phyloP scores from a whole-genome alignment of 2,113 vertebrate species.

The Anhinga rufa region DNA sequence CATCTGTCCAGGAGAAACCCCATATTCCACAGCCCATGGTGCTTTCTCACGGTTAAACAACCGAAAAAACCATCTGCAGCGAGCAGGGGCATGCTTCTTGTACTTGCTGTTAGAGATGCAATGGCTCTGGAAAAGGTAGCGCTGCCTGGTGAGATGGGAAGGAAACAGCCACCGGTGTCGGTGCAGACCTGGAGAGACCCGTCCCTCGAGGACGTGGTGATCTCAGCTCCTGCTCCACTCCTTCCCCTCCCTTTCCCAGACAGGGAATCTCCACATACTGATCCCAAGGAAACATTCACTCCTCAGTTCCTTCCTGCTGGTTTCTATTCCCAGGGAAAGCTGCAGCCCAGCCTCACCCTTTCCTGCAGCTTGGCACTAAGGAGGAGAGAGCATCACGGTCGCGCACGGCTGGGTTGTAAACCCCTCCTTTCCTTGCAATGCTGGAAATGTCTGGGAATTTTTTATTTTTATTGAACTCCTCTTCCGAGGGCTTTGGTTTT shows the following conservation, averaged over 20 bases:
- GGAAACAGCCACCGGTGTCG: background rate
- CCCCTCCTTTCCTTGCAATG: background rate
- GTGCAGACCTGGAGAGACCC: background rate
- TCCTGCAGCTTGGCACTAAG: background rate
- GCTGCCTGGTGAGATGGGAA: background rate
- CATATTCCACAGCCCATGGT: background rate
- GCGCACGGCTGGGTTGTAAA: fast-evolving
- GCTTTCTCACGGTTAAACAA: background rate
- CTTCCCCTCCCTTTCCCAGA: background rate
- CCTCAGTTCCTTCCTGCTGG: background rate
- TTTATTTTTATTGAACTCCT: background rate
- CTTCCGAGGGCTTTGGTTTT: background rate
- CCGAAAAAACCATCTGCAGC: background rate
- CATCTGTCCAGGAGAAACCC: background rate
- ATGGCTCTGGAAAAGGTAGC: background rate
- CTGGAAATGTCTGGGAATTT: background rate
- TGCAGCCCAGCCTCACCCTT: background rate
- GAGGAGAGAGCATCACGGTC: background rate
- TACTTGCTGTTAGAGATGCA: background rate
- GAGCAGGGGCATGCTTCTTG: background rate
- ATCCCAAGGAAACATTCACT: background rate
- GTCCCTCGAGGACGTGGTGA: background rate
- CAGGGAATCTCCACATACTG: background rate
- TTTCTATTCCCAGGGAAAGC: background rate
- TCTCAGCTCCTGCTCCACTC: background rate